These are phyloP conservation scores for Eulithis testata DNA, from an alignment of 2,888 invertebrate species.

Conservation along the genomic window DNA sequence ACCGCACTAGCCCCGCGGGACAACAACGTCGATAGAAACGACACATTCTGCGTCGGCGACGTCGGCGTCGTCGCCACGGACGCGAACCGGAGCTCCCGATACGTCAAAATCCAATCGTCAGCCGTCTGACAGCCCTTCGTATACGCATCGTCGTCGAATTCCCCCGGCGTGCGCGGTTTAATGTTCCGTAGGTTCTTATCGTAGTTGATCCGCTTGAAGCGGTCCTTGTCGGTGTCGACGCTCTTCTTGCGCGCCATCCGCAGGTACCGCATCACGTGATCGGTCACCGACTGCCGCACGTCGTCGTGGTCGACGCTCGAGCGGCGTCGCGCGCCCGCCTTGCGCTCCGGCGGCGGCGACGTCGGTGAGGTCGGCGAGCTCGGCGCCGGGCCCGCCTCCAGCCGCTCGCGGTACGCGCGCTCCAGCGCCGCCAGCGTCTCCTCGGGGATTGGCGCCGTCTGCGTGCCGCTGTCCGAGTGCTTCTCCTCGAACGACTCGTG, in stretches of 20 bases:
- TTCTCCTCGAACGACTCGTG: slow-evolving; percentile 85
- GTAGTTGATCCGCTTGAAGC: slow-evolving; percentile 95
- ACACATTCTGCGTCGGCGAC: slow-evolving; percentile 81
- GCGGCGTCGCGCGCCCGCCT: slow-evolving; percentile 82
- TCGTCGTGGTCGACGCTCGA: slow-evolving; percentile 94
- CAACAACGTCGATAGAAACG: slow-evolving; percentile 72
- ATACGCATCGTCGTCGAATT: slow-evolving; percentile 91
- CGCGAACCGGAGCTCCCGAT: slow-evolving; percentile 69
- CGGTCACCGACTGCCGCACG: slow-evolving; percentile 93
- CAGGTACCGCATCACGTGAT: slow-evolving; percentile 93
- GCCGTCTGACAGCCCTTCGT: slow-evolving; percentile 91
- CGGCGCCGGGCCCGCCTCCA: slow-evolving; percentile 72
- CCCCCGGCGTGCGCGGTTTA: slow-evolving; percentile 90
- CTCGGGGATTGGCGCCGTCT: slow-evolving; percentile 86
- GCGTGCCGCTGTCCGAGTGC: slow-evolving; percentile 80
- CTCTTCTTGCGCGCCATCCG: slow-evolving; percentile 95
- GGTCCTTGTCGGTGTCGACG: slow-evolving; percentile 91
- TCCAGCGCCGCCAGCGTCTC: slow-evolving; percentile 80
- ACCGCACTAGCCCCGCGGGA: slow-evolving; percentile 64
- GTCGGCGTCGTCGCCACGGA: slow-evolving; percentile 76
- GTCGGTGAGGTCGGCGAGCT: slow-evolving; percentile 72
- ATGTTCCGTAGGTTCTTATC: slow-evolving; percentile 93
- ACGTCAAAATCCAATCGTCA: slow-evolving; percentile 88
- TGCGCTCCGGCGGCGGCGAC: slow-evolving; percentile 69
- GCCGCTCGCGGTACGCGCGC: slow-evolving; percentile 72